Percentiles rank a stretch among this genome's conserved stretches.
Conservation (phyloP, 2,113 vertebrate genomes). For the Varanus salvator region DNA sequence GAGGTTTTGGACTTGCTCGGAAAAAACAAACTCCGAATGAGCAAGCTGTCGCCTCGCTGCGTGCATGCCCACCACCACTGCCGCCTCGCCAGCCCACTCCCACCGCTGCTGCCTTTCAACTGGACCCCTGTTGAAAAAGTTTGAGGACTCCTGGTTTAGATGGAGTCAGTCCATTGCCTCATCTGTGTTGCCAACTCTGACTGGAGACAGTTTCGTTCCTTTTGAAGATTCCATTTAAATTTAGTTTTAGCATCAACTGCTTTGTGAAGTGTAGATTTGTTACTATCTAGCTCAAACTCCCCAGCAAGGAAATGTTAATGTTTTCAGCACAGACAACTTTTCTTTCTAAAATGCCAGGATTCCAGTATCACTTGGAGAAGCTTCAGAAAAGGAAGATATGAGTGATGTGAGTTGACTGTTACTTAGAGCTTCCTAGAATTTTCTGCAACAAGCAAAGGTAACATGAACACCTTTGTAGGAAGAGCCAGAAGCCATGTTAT, state of each 20-base stretch:
- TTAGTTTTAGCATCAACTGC: not conserved
- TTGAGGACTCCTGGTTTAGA: too few species aligned
- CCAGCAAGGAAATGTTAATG: not conserved
- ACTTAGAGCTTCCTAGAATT: rapidly evolving
- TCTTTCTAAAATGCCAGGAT: conserved; percentile 17
- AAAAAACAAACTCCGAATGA: too few species aligned
- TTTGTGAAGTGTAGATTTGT: rapidly evolving
- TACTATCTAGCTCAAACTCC: not conserved
- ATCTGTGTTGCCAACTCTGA: too few species aligned
- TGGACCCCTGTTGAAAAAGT: too few species aligned
- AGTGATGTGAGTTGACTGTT: not conserved
- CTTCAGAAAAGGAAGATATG: conserved; percentile 5
- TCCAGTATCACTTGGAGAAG: not conserved
- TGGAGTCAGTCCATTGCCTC: too few species aligned
- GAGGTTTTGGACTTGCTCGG: too few species aligned
- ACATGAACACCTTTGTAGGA: not conserved
- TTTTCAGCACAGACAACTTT: not conserved
- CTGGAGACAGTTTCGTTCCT: not conserved
- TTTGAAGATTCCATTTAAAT: conserved; percentile 13
- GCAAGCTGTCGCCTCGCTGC: too few species aligned
- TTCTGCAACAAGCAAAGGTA: not conserved
- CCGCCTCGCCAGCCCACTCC: too few species aligned
- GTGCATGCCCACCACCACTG: too few species aligned
- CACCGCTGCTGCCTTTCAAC: too few species aligned
- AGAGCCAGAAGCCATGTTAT: not conserved